Percentiles rank a stretch among this genome's conserved stretches.
Evolutionary conservation across 2,113 vertebrate species (phyloP).

Genomic region (Daphoenositta chrysoptera): DNA sequence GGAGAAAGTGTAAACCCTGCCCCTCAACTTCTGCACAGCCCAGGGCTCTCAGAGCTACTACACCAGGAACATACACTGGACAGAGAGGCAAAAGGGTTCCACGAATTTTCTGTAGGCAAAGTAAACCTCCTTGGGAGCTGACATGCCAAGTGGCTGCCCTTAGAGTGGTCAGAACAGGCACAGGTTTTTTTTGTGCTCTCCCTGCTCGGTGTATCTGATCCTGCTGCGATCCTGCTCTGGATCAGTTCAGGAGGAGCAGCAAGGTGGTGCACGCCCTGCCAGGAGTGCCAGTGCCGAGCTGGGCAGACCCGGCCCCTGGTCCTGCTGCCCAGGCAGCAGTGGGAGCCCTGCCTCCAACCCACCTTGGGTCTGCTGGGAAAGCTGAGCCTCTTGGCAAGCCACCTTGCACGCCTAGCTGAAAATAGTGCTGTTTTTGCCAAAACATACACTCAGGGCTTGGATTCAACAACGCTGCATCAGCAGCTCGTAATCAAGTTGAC

Average conservation of each 20-base stretch:
- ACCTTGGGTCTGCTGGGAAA: background rate
- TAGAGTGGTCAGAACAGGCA: background rate
- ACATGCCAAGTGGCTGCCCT: rapidly evolving
- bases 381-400: constrained; percentile 25
- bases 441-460: constrained; percentile 34
- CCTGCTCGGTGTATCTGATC: background rate
- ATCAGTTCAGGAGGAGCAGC: background rate
- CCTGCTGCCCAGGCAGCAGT: background rate
- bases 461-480: constrained; percentile 36
- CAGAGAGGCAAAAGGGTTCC: background rate
- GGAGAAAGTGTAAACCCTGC: background rate
- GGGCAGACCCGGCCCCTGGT: background rate
- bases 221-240: background rate
- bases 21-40: background rate
- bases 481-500: constrained; percentile 45
- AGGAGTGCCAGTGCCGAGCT: background rate
- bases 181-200: background rate
- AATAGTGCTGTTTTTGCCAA: constrained; percentile 42
- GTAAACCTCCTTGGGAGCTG: background rate
- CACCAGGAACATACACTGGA: background rate
- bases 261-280: rapidly evolving
- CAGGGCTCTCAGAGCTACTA: background rate
- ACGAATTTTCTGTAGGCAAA: rapidly evolving
- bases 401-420: background rate
- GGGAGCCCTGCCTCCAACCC: background rate